Evolutionary conservation across 1,140 invertebrate genomes (phyloP).

Genomic region (Heliconius eleuchia): DNA sequence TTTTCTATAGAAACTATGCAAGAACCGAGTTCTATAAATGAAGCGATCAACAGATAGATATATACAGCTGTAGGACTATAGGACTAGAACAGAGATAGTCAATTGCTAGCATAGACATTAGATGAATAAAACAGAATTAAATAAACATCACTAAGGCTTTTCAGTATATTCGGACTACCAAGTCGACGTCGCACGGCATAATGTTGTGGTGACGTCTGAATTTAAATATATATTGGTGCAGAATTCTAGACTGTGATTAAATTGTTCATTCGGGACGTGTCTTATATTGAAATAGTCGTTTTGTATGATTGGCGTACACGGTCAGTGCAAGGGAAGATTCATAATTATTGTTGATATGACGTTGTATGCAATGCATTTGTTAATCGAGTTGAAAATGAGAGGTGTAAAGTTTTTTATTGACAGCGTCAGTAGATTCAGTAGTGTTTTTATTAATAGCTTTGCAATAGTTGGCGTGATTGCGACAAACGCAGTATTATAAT

Average conservation of each 20-base stretch:
- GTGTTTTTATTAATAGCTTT: slow-evolving; percentile 70
- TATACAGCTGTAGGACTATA: slow-evolving; percentile 66
- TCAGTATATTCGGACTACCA: slow-evolving; percentile 58
- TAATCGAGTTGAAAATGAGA: slow-evolving; percentile 50
- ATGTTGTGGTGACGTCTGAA: slow-evolving; percentile 61
- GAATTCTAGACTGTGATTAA: slow-evolving; percentile 81
- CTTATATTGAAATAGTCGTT: slow-evolving; percentile 81
- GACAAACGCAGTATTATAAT: slow-evolving; percentile 42
- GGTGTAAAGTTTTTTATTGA: slow-evolving; percentile 57
- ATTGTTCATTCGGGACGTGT: slow-evolving; percentile 80
- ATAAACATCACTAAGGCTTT: slow-evolving; percentile 70
- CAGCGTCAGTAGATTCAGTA: slow-evolving; percentile 67
- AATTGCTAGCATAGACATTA: slow-evolving; percentile 79
- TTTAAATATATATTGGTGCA: slow-evolving; percentile 78
- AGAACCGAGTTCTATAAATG: slow-evolving; percentile 61
- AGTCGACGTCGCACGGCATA: slow-evolving; percentile 50
- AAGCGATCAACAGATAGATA: slow-evolving; percentile 64
- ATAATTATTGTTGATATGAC: slow-evolving; percentile 51
- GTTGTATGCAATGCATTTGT: slow-evolving; percentile 72
- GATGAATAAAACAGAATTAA: slow-evolving; percentile 61
- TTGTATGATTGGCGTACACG: slow-evolving; percentile 75
- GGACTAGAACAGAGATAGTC: slow-evolving; percentile 71
- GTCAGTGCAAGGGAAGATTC: slow-evolving; percentile 54
- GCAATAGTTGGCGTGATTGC: slow-evolving; percentile 57
- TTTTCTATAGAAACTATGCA: slow-evolving; percentile 67